Conservation (phyloP, 2,888 invertebrate species). For the Dioctria rufipes region DNA sequence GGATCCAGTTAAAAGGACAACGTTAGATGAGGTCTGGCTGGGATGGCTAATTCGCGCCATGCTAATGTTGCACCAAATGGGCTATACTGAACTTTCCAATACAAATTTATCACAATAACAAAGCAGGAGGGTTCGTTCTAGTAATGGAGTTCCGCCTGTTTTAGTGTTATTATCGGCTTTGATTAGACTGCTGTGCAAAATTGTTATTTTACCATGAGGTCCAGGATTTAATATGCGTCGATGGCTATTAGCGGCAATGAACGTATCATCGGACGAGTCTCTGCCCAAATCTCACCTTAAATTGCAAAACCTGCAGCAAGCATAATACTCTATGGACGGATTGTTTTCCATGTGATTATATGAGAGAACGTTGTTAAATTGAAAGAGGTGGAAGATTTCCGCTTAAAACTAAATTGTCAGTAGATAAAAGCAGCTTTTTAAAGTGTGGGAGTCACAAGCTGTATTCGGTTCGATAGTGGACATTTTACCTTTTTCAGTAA, state of each 20-base stretch:
- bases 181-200: slow-evolving; percentile 58
- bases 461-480: background rate
- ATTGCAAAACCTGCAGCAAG: background rate
- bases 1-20: slow-evolving; percentile 34
- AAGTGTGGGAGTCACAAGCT: too few relatives aligned
- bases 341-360: slow-evolving; percentile 24
- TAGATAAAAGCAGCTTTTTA: too few relatives aligned
- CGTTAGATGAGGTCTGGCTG: slow-evolving; percentile 9
- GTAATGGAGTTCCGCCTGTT: slow-evolving; percentile 56
- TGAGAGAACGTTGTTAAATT: slow-evolving; percentile 29
- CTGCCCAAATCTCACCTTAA: slow-evolving; percentile 27
- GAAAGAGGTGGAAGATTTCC: background rate
- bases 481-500: slow-evolving; percentile 20
- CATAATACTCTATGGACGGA: slow-evolving; percentile 1
- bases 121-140: slow-evolving; percentile 48
- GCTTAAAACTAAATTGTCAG: too few relatives aligned
- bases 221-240: slow-evolving; percentile 24
- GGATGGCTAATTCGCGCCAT: slow-evolving; percentile 39
- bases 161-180: slow-evolving; percentile 58
- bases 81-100: slow-evolving; percentile 54
- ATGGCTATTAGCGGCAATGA: background rate
- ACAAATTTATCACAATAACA: slow-evolving; percentile 58
- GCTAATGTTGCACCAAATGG: slow-evolving; percentile 56
- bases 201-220: slow-evolving; percentile 56
- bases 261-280: slow-evolving; percentile 4